A percentile compares a stretch with the other conserved stretches of the same genome.
These are phyloP conservation scores for Isoperla grammatica DNA, from an alignment of 2,888 invertebrate species.

Conservation along the genomic window DNA sequence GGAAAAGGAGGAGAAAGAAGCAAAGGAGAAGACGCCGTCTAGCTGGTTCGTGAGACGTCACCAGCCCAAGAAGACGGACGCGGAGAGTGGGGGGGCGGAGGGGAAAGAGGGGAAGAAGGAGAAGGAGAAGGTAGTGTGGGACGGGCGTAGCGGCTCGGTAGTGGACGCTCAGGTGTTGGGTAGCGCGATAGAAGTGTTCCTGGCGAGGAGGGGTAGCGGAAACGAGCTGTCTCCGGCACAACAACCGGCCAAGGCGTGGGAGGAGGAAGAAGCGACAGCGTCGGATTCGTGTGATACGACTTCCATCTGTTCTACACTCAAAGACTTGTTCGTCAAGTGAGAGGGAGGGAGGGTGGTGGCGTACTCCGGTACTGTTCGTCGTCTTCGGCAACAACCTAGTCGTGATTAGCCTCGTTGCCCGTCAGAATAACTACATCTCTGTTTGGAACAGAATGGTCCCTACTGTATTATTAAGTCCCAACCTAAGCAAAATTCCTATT, in stretches of 20 bases:
- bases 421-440: no score
- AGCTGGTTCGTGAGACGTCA: constrained; percentile 75
- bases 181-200: constrained; percentile 77
- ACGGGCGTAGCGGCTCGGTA: constrained; percentile 67
- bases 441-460: neutral
- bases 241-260: constrained; percentile 38
- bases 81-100: constrained; percentile 41
- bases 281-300: constrained; percentile 71
- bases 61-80: constrained; percentile 60
- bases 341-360: constrained; percentile 40
- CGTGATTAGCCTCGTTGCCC: neutral
- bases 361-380: neutral
- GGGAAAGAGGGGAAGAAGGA: constrained; percentile 3
- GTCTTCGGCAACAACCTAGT: neutral
- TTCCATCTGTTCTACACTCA: constrained; percentile 74
- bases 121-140: constrained; percentile 60
- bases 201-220: constrained; percentile 53
- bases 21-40: constrained; percentile 45
- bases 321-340: constrained; percentile 80
- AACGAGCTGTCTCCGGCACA: constrained; percentile 37
- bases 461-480: no score
- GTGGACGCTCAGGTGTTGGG: constrained; percentile 76
- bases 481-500: no score
- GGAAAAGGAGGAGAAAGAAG: constrained; percentile 37
- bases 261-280: constrained; percentile 54